A percentile compares a stretch with the other conserved stretches of the same genome.
These are phyloP conservation scores for Tinamus guttatus DNA, from an alignment of 2,113 vertebrate species.

Conservation along the genomic window DNA sequence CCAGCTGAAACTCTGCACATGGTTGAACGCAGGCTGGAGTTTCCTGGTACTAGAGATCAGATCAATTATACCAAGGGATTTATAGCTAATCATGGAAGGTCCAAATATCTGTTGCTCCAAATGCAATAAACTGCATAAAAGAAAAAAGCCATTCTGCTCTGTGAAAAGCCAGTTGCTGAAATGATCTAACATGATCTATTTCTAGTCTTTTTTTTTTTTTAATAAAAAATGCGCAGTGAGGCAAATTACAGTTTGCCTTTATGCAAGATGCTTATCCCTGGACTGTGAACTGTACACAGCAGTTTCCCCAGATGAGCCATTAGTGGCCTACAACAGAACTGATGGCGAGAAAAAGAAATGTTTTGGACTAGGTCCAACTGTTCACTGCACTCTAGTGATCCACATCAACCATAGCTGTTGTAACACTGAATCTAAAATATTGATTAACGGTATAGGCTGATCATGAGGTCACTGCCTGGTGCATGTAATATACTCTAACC, in stretches of 20 bases:
- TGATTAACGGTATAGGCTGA: conserved; percentile 21
- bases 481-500: neutral
- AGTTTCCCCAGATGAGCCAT: neutral
- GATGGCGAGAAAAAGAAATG: neutral
- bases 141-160: fast-evolving
- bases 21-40: neutral
- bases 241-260: neutral
- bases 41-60: neutral
- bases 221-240: neutral
- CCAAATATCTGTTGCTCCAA: neutral
- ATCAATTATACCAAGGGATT: neutral
- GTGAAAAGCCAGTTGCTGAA: neutral
- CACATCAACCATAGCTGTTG: neutral
- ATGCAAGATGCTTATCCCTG: neutral
- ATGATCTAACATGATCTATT: neutral
- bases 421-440: conserved; percentile 33
- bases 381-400: conserved; percentile 22
- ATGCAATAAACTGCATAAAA: neutral
- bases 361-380: conserved; percentile 20
- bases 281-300: neutral
- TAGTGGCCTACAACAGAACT: neutral
- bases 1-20: neutral
- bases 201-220: neutral
- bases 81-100: neutral
- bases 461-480: neutral